phyloP scores from a whole-genome alignment of 2,113 vertebrate species.

The Silurus glanis region DNA sequence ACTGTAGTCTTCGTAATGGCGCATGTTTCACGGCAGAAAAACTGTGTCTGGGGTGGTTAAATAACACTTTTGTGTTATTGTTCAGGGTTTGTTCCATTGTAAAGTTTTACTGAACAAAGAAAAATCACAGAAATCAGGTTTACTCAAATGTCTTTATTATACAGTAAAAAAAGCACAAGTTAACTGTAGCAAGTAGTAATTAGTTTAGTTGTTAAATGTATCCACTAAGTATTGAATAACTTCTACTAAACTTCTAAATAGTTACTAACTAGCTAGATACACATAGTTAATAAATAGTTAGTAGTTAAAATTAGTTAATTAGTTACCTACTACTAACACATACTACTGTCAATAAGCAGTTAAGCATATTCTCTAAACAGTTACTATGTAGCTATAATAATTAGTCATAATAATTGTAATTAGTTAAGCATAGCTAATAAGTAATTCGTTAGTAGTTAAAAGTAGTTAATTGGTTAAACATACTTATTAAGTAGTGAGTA shows the following conservation, averaged over 20 bases:
- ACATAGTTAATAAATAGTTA: too few relatives aligned
- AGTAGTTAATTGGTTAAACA: too few relatives aligned
- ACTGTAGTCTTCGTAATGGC: neutral
- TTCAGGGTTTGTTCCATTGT: neutral
- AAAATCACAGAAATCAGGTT: neutral
- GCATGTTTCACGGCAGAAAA: neutral
- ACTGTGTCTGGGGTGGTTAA: neutral
- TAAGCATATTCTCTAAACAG: too few relatives aligned
- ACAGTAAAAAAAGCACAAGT: neutral
- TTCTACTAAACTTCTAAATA: too few relatives aligned
- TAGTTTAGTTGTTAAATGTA: too few relatives aligned
- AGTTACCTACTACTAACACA: too few relatives aligned
- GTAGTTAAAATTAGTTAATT: neutral
- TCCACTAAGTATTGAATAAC: too few relatives aligned
- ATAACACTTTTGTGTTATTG: neutral
- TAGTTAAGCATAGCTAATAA: neutral
- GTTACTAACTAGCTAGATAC: too few relatives aligned
- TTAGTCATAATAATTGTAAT: too few relatives aligned
- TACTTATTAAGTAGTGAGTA: neutral
- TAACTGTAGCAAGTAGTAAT: too few relatives aligned
- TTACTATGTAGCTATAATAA: too few relatives aligned
- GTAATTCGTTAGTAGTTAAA: neutral
- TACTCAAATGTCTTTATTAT: neutral
- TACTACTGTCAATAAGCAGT: too few relatives aligned
- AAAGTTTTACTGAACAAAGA: neutral